phyloP scores from a whole-genome alignment of 2,888 invertebrate genomes.

The Scaptomyza cyrtandrae region DNA sequence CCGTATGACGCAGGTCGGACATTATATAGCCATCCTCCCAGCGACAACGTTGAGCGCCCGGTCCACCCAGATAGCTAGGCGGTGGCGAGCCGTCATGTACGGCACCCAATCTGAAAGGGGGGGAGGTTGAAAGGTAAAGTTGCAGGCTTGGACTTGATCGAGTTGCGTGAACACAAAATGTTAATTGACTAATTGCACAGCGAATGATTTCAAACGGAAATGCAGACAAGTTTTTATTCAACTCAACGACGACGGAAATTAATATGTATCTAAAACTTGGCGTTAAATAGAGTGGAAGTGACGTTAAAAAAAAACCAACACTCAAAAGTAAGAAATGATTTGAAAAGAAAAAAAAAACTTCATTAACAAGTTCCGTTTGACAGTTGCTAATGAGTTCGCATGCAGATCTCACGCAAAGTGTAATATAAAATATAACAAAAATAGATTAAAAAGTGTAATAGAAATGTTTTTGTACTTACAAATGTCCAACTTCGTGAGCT shows the following conservation, averaged over 20 bases:
- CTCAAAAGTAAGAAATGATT: not conserved
- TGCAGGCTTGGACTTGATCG: slow-evolving; percentile 17
- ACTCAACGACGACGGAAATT: slow-evolving; percentile 55
- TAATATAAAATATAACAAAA: too few species aligned
- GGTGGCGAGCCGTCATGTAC: slow-evolving; percentile 98
- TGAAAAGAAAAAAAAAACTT: slow-evolving; percentile 6
- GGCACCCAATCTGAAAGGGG: slow-evolving; percentile 90
- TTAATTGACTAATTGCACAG: slow-evolving; percentile 71
- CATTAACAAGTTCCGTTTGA: slow-evolving; percentile 30
- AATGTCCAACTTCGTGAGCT: slow-evolving; percentile 97
- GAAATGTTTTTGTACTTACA: slow-evolving; percentile 88
- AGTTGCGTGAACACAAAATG: slow-evolving; percentile 42
- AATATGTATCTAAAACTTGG: slow-evolving; percentile 16
- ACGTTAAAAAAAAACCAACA: not conserved
- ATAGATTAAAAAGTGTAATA: too few species aligned
- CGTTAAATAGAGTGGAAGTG: slow-evolving; percentile 27
- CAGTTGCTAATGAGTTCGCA: slow-evolving; percentile 18
- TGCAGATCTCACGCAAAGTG: not conserved
- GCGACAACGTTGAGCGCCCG: slow-evolving; percentile 96
- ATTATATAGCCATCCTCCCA: slow-evolving; percentile 99
- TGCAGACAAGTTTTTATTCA: slow-evolving; percentile 67
- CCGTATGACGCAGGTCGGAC: slow-evolving; percentile 97
- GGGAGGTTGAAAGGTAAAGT: not conserved
- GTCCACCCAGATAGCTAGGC: slow-evolving; percentile 96
- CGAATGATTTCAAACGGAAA: slow-evolving; percentile 76